A percentile compares a stretch with the other conserved stretches of the same genome.
These are phyloP conservation scores for Aphodius granarius DNA, from an alignment of 2,888 invertebrate species.

Conservation along the genomic window DNA sequence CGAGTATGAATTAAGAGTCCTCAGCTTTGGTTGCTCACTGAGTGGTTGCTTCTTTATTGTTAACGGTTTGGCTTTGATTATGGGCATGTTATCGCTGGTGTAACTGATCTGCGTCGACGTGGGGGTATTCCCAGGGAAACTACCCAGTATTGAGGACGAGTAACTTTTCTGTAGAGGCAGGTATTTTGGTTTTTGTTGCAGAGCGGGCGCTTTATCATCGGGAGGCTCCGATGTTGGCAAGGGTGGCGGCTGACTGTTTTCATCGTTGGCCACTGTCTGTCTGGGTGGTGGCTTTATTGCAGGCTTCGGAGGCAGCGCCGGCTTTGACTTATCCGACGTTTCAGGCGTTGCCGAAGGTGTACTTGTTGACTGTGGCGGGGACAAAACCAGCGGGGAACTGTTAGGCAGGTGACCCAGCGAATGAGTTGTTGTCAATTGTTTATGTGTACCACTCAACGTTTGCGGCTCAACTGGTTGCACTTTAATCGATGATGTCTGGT, in stretches of 20 bases:
- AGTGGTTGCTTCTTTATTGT: conserved; percentile 83
- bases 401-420: conserved; percentile 25
- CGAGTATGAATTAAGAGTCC: conserved; percentile 56
- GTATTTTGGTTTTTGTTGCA: conserved; percentile 2
- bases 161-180: conserved; percentile 23
- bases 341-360: conserved; percentile 61
- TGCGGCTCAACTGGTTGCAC: conserved; percentile 81
- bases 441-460: conserved; percentile 55
- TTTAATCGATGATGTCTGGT: conserved; percentile 80
- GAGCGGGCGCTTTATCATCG: conserved; percentile 39
- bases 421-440: conserved; percentile 43
- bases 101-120: conserved; percentile 26
- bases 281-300: conserved; percentile 64
- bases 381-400: conserved; percentile 45
- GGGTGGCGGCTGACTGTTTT: conserved; percentile 58
- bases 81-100: conserved; percentile 51
- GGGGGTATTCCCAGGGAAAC: conserved; percentile 26
- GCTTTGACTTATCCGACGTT: conserved; percentile 65
- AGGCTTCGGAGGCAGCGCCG: conserved; percentile 84
- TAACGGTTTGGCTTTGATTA: conserved; percentile 80
- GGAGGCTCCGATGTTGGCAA: conserved; percentile 49
- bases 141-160: not conserved
- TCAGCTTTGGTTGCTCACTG: conserved; percentile 77
- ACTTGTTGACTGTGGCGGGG: conserved; percentile 65
- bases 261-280: conserved; percentile 47